Percentiles rank a stretch among this genome's conserved stretches.
Conservation (phyloP, 2,888 invertebrate species). For the Amaurobius ferox region DNA sequence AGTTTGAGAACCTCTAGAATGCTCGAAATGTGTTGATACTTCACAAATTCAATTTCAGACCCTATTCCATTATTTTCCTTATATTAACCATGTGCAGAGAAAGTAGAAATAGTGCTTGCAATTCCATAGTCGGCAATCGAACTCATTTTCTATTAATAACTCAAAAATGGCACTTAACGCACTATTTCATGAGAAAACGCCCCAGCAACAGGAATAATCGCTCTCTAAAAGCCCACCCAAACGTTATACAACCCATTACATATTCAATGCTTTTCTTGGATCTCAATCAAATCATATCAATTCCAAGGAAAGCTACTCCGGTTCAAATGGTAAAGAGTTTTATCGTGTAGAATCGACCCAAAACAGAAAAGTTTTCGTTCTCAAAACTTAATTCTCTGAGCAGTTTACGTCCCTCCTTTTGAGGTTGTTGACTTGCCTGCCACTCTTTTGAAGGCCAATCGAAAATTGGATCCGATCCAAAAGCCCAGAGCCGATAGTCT, state of each 20-base stretch:
- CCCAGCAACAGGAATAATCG: neutral
- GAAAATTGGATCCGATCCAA: constrained; percentile 40
- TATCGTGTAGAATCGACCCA: neutral
- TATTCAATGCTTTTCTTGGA: neutral
- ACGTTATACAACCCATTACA: too few relatives aligned
- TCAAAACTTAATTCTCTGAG: neutral
- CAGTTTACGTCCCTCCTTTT: neutral
- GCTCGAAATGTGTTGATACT: too few relatives aligned
- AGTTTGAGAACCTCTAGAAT: too few relatives aligned
- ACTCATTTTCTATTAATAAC: too few relatives aligned
- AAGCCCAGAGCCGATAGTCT: constrained; percentile 11
- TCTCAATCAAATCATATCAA: neutral
- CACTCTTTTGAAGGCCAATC: constrained; percentile 49
- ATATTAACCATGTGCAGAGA: too few relatives aligned
- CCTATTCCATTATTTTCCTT: too few relatives aligned
- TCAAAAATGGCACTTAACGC: too few relatives aligned
- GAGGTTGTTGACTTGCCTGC: constrained; percentile 60
- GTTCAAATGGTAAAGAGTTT: neutral
- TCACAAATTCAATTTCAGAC: too few relatives aligned
- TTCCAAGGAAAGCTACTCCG: neutral
- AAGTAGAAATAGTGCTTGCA: too few relatives aligned
- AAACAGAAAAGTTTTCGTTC: neutral
- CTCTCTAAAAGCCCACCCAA: too few relatives aligned
- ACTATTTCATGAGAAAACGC: too few relatives aligned
- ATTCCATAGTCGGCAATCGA: too few relatives aligned